phyloP scores from a whole-genome alignment of 64 coral and sea anemone genomes.

The Montipora capricornis region DNA sequence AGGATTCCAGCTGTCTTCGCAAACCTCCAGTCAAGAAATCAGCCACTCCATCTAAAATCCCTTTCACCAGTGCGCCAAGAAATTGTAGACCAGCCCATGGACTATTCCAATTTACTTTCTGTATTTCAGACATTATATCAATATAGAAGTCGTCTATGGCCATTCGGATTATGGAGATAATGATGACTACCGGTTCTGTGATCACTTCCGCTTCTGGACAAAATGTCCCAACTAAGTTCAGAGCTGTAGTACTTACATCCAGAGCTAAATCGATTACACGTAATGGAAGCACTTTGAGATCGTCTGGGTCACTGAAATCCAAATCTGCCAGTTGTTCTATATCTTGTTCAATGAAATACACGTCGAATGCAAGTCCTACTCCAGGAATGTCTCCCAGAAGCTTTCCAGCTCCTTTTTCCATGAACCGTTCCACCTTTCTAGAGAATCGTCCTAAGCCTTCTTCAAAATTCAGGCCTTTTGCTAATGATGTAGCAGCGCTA shows the following conservation, averaged over 20 bases:
- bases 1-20: slow-evolving; percentile 47
- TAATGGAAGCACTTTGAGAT: slow-evolving; percentile 38
- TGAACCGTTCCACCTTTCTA: slow-evolving; percentile 36
- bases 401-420: slow-evolving; percentile 58
- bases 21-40: slow-evolving; percentile 66
- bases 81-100: slow-evolving; percentile 65
- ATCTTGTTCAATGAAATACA: slow-evolving; percentile 75
- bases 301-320: slow-evolving; percentile 48
- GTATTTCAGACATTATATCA: slow-evolving; percentile 61
- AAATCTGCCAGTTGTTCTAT: slow-evolving; percentile 46
- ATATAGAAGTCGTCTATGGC: slow-evolving; percentile 75
- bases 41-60: slow-evolving; percentile 53
- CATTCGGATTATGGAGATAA: slow-evolving; percentile 76
- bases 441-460: slow-evolving; percentile 10
- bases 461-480: slow-evolving; percentile 50
- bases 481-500: neutral
- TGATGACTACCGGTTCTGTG: slow-evolving; percentile 55
- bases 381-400: slow-evolving; percentile 52
- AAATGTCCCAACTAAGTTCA: slow-evolving; percentile 67
- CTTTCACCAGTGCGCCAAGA: slow-evolving; percentile 23
- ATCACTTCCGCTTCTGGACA: slow-evolving; percentile 67
- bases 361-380: slow-evolving; percentile 60
- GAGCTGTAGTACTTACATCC: slow-evolving; percentile 50
- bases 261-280: slow-evolving; percentile 47
- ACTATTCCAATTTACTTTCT: slow-evolving; percentile 53